Conservation (phyloP, 2,888 invertebrate species). For the Parnassius apollo region DNA sequence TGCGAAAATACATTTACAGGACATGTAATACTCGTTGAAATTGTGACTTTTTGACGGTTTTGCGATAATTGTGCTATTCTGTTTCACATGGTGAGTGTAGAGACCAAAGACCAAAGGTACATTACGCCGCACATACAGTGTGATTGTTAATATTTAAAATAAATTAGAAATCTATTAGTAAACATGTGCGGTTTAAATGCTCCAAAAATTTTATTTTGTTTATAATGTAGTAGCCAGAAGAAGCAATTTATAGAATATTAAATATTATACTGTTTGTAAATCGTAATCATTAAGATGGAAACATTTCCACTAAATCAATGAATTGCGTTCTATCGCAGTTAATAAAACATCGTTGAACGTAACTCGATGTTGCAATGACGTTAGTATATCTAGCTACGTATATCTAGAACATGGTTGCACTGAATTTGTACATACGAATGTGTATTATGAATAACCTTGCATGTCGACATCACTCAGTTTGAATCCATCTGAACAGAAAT, state of each 20-base stretch:
- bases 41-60: too few relatives aligned
- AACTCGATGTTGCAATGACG: constrained; percentile 8
- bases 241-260: background rate
- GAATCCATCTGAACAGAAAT: constrained; percentile 56
- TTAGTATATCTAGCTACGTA: background rate
- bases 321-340: constrained; percentile 17
- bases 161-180: too few relatives aligned
- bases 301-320: constrained; percentile 11
- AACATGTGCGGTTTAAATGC: too few relatives aligned
- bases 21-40: constrained; percentile 41
- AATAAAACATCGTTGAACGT: constrained; percentile 23
- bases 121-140: too few relatives aligned
- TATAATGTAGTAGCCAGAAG: background rate
- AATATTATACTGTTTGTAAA: background rate
- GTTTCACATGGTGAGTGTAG: too few relatives aligned
- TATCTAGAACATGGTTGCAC: constrained; percentile 8
- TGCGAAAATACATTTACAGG: constrained; percentile 51
- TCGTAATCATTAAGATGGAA: constrained; percentile 9
- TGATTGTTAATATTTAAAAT: too few relatives aligned
- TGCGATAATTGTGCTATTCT: too few relatives aligned
- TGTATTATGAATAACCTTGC: constrained; percentile 42
- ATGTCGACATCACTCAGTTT: constrained; percentile 42
- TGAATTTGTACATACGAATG: constrained; percentile 21
- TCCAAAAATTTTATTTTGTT: too few relatives aligned
- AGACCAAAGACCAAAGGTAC: too few relatives aligned